Base-by-base conservation (phyloP, 2,113 vertebrate species). In the Struthio camelus region DNA sequence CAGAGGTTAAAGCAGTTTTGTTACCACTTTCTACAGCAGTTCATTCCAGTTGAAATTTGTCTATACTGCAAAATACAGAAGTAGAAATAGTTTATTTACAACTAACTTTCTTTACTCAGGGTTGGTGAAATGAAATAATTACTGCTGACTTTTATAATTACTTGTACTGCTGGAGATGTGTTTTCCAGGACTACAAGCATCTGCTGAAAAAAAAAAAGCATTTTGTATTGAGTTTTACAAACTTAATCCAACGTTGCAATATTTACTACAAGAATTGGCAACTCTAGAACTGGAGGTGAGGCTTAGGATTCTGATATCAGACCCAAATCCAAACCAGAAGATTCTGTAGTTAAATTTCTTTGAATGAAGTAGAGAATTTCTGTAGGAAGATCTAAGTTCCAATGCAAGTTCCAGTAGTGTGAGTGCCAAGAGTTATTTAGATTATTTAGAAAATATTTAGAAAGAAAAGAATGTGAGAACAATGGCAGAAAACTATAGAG, bases 191-290 rank as follows among this genome's bases (percentile, higher is more conserved):
- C 48, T 44, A 12, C 20, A 48, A 67, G 46, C 58, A 83, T 61
- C 86, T 86, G 80, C 40, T 83, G 13, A 78, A 97, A 88, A 88
- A 92, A 50, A 30, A 25, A 13, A 36, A 86, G 34, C 17, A 83
- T 75, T 94, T 80, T 75, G 23, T 67, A 40, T 77, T 23, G 23
- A 69, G 48, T 85, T 77, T 77, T 23, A 14, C 3, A 87, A 53
- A 65, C 69, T 38, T 54, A 13, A 61, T 79, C 17, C 32, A 72
- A 66, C 81, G 79, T 44, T 16, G 32, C 56, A 81, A 30, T 15
- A 13, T 91, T 78, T 78, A 7, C 4, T 3, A 32, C 36, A 79
- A 66, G 40, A 75, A 72, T 14, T 85, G 8, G 8, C 38, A 72
- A 25, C n/a, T 56, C 14, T 71, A 42, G 40, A 54, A 73, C 28